Evolutionary conservation across 2,888 invertebrate species (phyloP), one percentile per base, ranked within the genome.

Genomic region (Spialia ferax): DNA sequence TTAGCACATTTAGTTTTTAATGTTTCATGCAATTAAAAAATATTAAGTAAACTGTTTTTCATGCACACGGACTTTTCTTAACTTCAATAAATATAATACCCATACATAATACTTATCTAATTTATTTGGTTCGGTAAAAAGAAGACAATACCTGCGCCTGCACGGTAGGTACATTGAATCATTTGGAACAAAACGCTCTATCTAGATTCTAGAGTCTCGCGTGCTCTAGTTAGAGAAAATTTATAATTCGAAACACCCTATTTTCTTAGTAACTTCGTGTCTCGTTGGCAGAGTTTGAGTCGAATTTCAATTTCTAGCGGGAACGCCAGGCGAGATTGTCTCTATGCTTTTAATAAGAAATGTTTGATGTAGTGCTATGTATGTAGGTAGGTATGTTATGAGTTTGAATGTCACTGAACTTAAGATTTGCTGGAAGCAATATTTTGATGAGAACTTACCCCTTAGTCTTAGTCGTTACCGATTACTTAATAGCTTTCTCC

Each of bases 211-310:
- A n/a, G n/a, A 54, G 65, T 26, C 23, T 13, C 13, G 23, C 52
- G 22, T 18, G 23, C 50, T 60, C 60, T 62, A 62, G 62, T 62
- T 55, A 74, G 71, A 74, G 74, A 73, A n/a, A 75, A 69, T 77
- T 77, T 76, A 77, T 80, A 80, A 83, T 77, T 77, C 75, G 70
- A 71, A 73, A 75, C 75, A 74, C 67, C 70, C 63, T 68, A 76
- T 75, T 78, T 70, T 74, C 77, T 77, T 74, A 75, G 73, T 71
- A 77, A 75, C 74, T 77, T 72, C 68, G 68, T 63, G 72, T 65
- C 71, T 72, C 68, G 38, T 38, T 69, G 57, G 68, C 68, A 68
- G 66, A 61, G 68, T 74, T 70, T 54, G 52, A 52, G 8, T 54
- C 38, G 75, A 77, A 79, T 81, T 82, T 71, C 77, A 76, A 75